phyloP scores from a whole-genome alignment of 2,888 invertebrate genomes.

The Andrena flavipes region DNA sequence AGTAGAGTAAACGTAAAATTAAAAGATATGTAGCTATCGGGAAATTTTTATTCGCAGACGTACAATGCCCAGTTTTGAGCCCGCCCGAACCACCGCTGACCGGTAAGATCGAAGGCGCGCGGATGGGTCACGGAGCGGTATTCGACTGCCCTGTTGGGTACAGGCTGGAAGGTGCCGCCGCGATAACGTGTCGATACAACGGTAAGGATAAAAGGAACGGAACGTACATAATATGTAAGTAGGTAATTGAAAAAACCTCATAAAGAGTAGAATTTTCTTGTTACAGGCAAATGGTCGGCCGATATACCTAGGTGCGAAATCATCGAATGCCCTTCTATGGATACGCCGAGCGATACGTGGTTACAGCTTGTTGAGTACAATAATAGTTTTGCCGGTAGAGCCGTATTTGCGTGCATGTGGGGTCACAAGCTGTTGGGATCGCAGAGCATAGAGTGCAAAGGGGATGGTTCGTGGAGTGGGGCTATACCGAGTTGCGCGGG shows the following conservation, averaged over 20 bases:
- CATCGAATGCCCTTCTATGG: slow-evolving; percentile 91
- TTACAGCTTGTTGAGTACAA: slow-evolving; percentile 92
- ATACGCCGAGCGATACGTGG: slow-evolving; percentile 87
- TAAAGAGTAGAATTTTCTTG: not conserved
- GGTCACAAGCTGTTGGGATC: slow-evolving; percentile 92
- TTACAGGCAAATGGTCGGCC: slow-evolving; percentile 91
- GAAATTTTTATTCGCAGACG: too few species aligned
- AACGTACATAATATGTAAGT: too few species aligned
- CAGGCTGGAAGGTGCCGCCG: slow-evolving; percentile 91
- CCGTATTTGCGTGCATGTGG: slow-evolving; percentile 93
- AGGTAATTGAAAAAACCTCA: too few species aligned
- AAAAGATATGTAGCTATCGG: too few species aligned
- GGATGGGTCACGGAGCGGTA: slow-evolving; percentile 91
- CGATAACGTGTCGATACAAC: slow-evolving; percentile 90
- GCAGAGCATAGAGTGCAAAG: slow-evolving; percentile 92
- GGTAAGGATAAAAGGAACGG: slow-evolving; percentile 68
- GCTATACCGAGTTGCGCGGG: slow-evolving; percentile 91
- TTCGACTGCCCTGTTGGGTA: slow-evolving; percentile 94
- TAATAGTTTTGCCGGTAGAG: slow-evolving; percentile 92
- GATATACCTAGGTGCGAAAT: slow-evolving; percentile 90
- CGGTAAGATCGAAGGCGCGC: slow-evolving; percentile 91
- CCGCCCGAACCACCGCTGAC: slow-evolving; percentile 88
- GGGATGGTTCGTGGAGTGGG: slow-evolving; percentile 92
- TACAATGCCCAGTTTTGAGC: slow-evolving; percentile 82
- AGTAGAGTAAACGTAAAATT: not conserved